Base-by-base conservation (phyloP, 2,888 invertebrate genomes). In the Mesorhabditis sp. region DNA sequence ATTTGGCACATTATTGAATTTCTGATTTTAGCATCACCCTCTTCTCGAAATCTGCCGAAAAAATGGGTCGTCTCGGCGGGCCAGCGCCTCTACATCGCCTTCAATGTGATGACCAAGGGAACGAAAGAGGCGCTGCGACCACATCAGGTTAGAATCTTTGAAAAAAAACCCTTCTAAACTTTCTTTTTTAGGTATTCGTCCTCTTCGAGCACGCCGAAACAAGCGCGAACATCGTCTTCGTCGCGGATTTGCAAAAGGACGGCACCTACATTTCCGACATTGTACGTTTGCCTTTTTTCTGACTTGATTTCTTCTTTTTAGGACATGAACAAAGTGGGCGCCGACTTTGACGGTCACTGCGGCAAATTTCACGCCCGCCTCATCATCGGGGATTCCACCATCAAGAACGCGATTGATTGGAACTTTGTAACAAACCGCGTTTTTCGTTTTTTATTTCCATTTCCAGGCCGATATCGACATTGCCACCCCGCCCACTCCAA, bases 401-500 rank as follows among this genome's bases (percentile, higher is more conserved):
- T 94, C 72, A 91, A 92, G 78, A 94, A 93, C 87, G 93, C 96
- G 13, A 90, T 96, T 83, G 90, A 91, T 62, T 97, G 96, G 95
- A 87, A 89, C 62, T 86, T 97, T 67, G 94, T 87, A 6, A 74
- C 28, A 28, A 28, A 28, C 28, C 28, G 28, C 28, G 28, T 28
- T 28, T 28, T 28, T 28, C 28, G 28, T 28, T 28, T 28, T 28
- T 28, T 64, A 62, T 4, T 63, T 66, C 63, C 50, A 15, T 44
- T 81, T 77, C 41, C 74, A 87, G 87, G 87, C 92, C 62, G 91
- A 91, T 69, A 89, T 94, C 4, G 89, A 90, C 70, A 88, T 95
- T 73, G 92, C 85, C 86, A 92, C 94, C 86, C 89, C 90, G 45
- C 88, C 86, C 15, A 67, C 87, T 70, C 88, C 88, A 1, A 82